phyloP scores from a whole-genome alignment of 2,797 vertebrate genomes.

The Premnoplex brunnescens region DNA sequence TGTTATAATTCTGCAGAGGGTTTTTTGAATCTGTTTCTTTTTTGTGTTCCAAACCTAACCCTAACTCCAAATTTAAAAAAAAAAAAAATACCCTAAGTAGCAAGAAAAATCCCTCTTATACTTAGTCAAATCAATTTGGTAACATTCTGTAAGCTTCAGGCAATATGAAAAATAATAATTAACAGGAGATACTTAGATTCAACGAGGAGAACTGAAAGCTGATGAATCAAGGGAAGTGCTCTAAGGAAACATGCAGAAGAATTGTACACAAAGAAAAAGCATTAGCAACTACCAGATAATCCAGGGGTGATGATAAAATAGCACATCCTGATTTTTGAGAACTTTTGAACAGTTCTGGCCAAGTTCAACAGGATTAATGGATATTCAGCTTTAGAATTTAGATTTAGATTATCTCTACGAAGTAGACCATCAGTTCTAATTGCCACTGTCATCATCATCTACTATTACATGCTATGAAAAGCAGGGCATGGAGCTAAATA shows the following conservation, averaged over 20 bases:
- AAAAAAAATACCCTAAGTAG: neutral
- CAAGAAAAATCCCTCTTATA: neutral
- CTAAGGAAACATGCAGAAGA: neutral
- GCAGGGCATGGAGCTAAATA: slow-evolving; percentile 22
- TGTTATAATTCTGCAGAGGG: neutral
- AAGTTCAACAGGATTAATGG: neutral
- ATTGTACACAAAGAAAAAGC: neutral
- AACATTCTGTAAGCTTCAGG: neutral
- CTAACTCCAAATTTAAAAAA: neutral
- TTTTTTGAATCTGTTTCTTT: neutral
- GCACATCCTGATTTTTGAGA: neutral
- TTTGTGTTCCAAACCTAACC: neutral
- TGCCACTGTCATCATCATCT: neutral
- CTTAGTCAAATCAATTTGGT: neutral
- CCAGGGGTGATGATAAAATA: neutral
- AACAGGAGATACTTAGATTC: neutral
- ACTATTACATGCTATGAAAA: neutral
- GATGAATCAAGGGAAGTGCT: neutral
- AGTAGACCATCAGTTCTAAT: neutral
- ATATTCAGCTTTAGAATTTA: neutral
- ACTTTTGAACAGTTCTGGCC: neutral
- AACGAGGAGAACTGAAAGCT: neutral
- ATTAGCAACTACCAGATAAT: neutral
- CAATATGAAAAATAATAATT: neutral
- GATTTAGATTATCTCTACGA: neutral